Base-by-base conservation (phyloP, 2,113 vertebrate genomes). In the Oreochromis niloticus region DNA sequence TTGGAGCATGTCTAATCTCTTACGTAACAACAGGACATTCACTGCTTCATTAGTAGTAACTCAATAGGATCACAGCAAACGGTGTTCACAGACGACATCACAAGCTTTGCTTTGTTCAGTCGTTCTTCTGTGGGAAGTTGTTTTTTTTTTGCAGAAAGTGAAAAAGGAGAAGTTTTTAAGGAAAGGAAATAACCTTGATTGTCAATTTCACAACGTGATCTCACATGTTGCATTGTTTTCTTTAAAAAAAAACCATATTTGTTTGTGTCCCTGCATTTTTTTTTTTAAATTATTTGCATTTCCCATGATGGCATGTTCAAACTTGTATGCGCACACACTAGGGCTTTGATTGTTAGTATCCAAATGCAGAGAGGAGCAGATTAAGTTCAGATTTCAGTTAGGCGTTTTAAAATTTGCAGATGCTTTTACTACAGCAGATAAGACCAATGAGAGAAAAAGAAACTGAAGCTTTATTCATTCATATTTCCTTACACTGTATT, bases 21-120 rank as follows among this genome's bases (percentile, higher is more conserved):
- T 95, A 85, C 43, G 2, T 87, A 95, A 96, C 92, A 88, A 54
- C 87, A 6, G 85, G 54, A 61, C 82, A 91, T 92, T 94, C 90
- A 90, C 79, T 6, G 80, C 85, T 87, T 92, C 92, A 89, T 94
- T 93, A 92, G 89, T 73, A 78, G 93, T 92, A 94, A 93, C 83
- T 93, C 81, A 63, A 91, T 89, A 93, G 88, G 82, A 79, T 81
- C 81, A 87, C 66, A 86, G 84, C 83, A 55, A 85, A 68, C 54
- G 32, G 41, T 13, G 66, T 88, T 88, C 83, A 78, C 80, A 90
- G 39, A 85, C 82, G 84, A 89, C 68, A 89, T 80, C 6, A 71
- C 55, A 91, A 83, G 71, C 78, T 78, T 83, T 32, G 32, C 48
- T 85, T 88, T 88, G 84, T 90, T 84, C 19, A 56, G 30, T 43